Evolutionary conservation across 1,140 invertebrate genomes (phyloP), one percentile per base, ranked within the genome.

Genomic region (Bicyclus anynana): DNA sequence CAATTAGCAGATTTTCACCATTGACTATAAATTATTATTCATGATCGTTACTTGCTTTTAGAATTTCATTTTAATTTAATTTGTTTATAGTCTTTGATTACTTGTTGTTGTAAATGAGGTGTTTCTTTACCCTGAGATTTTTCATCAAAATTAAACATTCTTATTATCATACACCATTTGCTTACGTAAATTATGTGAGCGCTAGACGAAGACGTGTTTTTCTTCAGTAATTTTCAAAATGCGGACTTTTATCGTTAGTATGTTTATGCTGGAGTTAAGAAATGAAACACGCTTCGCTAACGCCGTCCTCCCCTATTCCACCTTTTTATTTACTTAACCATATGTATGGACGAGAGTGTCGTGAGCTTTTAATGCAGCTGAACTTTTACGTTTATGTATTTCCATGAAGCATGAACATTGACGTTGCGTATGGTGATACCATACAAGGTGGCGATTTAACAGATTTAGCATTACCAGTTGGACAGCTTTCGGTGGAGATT

Each of bases 401-500:
- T 65, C 54, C 60, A 42, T 62, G 57, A 58, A 62, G 27, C 40
- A 33, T 47, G 16, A 53, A 60, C 38, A 53, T 60, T 58, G 64
- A 53, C 51, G 65, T 53, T 49, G 51, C 55, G 46, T 62, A 58
- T 65, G 57, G 59, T 56, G 53, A 60, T 66, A 66, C 75, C 71
- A 42, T 67, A 74, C 14, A 83, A 67, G 74, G 74, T 53, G 57
- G 42, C 53, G 76, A 76, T 78, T 81, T 76, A 75, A 74, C 72
- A 74, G 70, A 67, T 84, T 84, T 70, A 74, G 62, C 69, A 76
- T 67, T 59, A 82, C 82, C 76, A 63, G 79, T 82, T 65, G 44
- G 65, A 58, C 65, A 59, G 74, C 70, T 78, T 81, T 81, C 71
- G 72, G 71, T 65, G 67, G 72, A 72, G 68, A 73, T 67, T 79